These are phyloP conservation scores for Morphnarchus princeps DNA, from an alignment of 2,113 vertebrate species.

Conservation along the genomic window DNA sequence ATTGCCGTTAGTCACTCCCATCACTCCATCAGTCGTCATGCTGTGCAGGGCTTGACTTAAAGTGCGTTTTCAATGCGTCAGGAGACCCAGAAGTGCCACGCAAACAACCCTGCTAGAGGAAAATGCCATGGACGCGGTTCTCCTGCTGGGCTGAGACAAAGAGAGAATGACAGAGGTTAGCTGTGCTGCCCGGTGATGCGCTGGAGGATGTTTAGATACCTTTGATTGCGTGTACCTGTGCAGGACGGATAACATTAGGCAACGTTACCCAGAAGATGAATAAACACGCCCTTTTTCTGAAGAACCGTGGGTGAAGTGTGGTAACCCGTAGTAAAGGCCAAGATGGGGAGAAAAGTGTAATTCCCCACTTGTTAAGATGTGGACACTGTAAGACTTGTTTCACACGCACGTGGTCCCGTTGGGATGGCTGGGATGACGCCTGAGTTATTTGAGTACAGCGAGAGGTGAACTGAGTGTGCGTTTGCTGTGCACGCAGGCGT, in stretches of 20 bases:
- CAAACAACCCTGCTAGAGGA: background rate
- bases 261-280: background rate
- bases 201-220: background rate
- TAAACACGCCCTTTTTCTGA: background rate
- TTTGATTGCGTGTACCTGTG: background rate
- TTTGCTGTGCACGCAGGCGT: background rate
- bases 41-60: background rate
- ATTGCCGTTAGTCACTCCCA: background rate
- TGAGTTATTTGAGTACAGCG: rapidly evolving
- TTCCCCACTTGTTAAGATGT: background rate
- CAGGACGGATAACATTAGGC: background rate
- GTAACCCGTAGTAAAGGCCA: background rate
- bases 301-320: background rate
- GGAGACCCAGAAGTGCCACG: background rate
- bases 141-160: background rate
- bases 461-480: background rate
- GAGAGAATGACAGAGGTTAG: background rate
- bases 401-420: rapidly evolving
- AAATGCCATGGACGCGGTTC: rapidly evolving
- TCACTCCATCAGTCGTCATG: background rate
- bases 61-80: background rate
- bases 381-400: background rate
- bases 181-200: background rate
- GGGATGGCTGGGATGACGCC: background rate
- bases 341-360: background rate